phyloP scores from a whole-genome alignment of 2,888 invertebrate genomes.

The Rhorus exstirpatorius region DNA sequence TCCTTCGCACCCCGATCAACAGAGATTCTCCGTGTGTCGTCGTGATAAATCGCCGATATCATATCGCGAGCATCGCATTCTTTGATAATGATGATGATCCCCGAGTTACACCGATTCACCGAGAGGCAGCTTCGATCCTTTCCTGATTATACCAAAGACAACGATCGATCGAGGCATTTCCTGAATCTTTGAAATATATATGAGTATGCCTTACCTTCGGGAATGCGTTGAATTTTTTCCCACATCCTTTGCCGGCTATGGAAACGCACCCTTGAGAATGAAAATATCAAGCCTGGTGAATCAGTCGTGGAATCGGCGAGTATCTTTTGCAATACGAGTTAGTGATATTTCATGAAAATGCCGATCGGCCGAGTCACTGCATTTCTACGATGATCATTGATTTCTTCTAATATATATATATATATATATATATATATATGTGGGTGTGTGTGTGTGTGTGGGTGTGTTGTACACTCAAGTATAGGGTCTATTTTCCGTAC shows the following conservation, averaged over 20 bases:
- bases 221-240: constrained; percentile 23
- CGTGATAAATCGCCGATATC: constrained; percentile 19
- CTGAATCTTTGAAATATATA: constrained; percentile 39
- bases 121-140: background rate
- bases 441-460: too few relatives aligned
- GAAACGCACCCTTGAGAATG: constrained; percentile 50
- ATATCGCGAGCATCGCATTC: constrained; percentile 48
- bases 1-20: background rate
- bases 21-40: background rate
- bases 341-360: constrained; percentile 40
- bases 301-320: constrained; percentile 42
- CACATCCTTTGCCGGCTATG: background rate
- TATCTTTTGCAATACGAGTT: constrained; percentile 24
- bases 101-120: constrained; percentile 17
- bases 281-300: constrained; percentile 38
- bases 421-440: background rate
- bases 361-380: constrained; percentile 53
- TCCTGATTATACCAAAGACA: constrained; percentile 39
- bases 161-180: constrained; percentile 37
- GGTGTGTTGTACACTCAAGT: background rate
- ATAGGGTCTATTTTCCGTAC: background rate
- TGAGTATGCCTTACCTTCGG: background rate
- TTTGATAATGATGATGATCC: constrained; percentile 51
- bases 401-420: background rate
- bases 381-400: constrained; percentile 25